Evolutionary conservation across 2,888 invertebrate species (phyloP), one percentile per base, ranked within the genome.

Genomic region (Creontiades dilutus): DNA sequence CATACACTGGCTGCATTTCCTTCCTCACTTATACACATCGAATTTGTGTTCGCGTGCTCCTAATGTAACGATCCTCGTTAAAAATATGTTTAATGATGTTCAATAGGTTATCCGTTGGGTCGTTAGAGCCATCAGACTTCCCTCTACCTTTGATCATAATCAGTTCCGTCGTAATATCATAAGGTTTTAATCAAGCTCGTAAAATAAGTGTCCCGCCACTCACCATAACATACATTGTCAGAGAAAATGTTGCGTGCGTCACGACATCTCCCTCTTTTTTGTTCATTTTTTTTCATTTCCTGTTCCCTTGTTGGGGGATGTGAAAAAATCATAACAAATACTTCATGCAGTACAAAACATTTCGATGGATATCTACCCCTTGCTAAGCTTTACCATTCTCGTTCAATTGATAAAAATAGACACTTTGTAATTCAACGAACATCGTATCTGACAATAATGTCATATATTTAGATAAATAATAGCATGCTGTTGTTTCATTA

Each of bases 301-400:
- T 16, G 52, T n/a, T 61, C 61, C 19, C 61, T 19, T n/a, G n/a
- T n/a, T n/a, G n/a, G 9, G 13, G 5, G 52, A 37, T 61, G 9
- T 61, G 61, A 61, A 61, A 61, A 61, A 61, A 61, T 61, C 61
- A 61, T 61, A 61, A 61, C 61, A 61, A 61, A 61, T 61, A 61
- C 61, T 61, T 61, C 19, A 9, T 0, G 61, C 61, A 0, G 1
- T 61, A 9, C 61, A 61, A 61, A 61, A 61, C 61, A 61, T 61
- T 37, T 7, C 37, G 37, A 37, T 37, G 37, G 37, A 4, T 37
- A 37, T 37, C 37, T 37, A 37, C 37, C 2, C 37, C 37, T 2
- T 4, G 37, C 37, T 37, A 37, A 37, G 37, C 37, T 37, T 37
- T 7, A 4, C 3, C 3, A 4, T 37, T 37, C 37, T 37, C 37